These are phyloP conservation scores for Prinia subflava DNA, from an alignment of 2,113 vertebrate genomes.

Conservation along the genomic window DNA sequence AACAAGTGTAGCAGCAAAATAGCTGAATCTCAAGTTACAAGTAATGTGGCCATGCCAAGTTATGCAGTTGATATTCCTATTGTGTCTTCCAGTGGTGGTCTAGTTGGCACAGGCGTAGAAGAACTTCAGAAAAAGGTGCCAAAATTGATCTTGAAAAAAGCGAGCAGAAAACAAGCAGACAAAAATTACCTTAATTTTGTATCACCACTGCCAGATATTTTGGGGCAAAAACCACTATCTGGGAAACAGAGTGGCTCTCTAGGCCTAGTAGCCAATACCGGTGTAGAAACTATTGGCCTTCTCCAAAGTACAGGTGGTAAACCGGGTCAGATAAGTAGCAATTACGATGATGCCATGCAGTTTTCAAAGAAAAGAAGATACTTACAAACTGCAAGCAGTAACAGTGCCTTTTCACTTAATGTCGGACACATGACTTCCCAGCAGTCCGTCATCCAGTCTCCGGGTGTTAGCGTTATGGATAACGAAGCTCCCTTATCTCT, in stretches of 20 bases:
- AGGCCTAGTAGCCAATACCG: slow-evolving; percentile 76
- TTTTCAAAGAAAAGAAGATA: slow-evolving; percentile 99
- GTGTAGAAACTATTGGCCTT: slow-evolving; percentile 85
- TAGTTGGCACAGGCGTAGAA: slow-evolving; percentile 79
- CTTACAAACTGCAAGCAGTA: slow-evolving; percentile 88
- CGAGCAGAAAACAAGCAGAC: slow-evolving; percentile 84
- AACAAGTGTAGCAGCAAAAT: slow-evolving; percentile 86
- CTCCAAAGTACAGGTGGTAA: slow-evolving; percentile 86
- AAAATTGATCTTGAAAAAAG: slow-evolving; percentile 92
- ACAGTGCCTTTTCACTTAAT: slow-evolving; percentile 86
- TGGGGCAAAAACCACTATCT: slow-evolving; percentile 85
- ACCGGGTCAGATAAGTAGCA: slow-evolving; percentile 87
- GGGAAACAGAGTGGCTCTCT: slow-evolving; percentile 83
- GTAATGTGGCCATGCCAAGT: slow-evolving; percentile 82
- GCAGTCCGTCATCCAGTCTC: slow-evolving; percentile 91
- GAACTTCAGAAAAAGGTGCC: slow-evolving; percentile 86
- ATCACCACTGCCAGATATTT: slow-evolving; percentile 73
- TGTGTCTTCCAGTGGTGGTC: slow-evolving; percentile 81
- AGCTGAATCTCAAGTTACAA: slow-evolving; percentile 75
- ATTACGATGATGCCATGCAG: slow-evolving; percentile 99
- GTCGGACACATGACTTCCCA: slow-evolving; percentile 90
- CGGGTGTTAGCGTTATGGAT: slow-evolving; percentile 86
- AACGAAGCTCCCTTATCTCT: slow-evolving; percentile 88
- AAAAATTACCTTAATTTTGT: slow-evolving; percentile 87
- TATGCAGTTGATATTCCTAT: slow-evolving; percentile 87